phyloP scores from a whole-genome alignment of 2,888 invertebrate species.

The Hypomecis punctinalis region DNA sequence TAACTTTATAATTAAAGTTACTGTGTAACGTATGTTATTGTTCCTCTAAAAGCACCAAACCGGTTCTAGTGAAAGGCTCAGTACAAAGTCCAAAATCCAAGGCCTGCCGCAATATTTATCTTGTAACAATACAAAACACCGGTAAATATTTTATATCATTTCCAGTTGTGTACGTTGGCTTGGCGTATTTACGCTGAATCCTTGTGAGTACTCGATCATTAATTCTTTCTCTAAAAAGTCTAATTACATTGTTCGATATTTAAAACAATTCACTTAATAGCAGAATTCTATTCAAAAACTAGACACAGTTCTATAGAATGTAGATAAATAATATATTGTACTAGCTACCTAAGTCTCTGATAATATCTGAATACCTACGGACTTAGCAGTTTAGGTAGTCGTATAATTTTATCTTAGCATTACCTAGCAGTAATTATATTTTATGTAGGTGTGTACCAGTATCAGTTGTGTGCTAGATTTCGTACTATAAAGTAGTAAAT shows the following conservation, averaged over 20 bases:
- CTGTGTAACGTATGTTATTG: background rate
- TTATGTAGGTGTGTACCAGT: background rate
- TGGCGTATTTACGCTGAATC: background rate
- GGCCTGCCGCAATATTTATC: conserved; percentile 6
- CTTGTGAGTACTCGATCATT: too few relatives aligned
- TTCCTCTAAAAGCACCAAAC: conserved; percentile 14
- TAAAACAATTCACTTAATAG: too few relatives aligned
- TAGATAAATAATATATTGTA: too few relatives aligned
- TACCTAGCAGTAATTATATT: too few relatives aligned
- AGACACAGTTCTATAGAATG: too few relatives aligned
- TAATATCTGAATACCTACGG: too few relatives aligned
- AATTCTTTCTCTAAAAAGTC: too few relatives aligned
- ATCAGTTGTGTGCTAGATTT: conserved; percentile 16
- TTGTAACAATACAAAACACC: conserved; percentile 9
- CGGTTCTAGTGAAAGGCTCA: conserved; percentile 25
- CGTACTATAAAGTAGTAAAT: background rate
- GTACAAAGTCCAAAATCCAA: conserved; percentile 40
- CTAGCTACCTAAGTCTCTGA: too few relatives aligned
- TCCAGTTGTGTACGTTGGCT: background rate
- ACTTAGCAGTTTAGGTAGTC: too few relatives aligned
- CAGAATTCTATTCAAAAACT: too few relatives aligned
- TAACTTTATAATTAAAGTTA: background rate
- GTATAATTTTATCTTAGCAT: too few relatives aligned
- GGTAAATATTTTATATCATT: background rate
- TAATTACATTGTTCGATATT: too few relatives aligned